Conservation (phyloP, 2,797 vertebrate species). For the Poliocrania exsul region DNA sequence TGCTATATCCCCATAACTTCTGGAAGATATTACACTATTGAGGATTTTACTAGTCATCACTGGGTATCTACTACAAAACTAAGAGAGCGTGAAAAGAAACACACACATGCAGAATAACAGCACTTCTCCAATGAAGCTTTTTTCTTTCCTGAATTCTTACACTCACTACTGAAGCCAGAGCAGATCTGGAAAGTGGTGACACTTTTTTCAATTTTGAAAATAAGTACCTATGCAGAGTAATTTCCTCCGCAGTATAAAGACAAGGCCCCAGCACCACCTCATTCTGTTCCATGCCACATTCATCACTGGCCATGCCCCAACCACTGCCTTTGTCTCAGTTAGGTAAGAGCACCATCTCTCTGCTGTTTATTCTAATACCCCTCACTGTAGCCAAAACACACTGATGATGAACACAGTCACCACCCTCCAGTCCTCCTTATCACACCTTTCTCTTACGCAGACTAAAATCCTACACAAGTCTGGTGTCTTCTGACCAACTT, state of each 20-base stretch:
- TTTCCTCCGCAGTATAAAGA: background rate
- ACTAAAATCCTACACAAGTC: background rate
- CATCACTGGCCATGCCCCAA: background rate
- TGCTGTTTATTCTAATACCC: background rate
- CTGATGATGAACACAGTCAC: background rate
- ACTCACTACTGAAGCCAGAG: background rate
- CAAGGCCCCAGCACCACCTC: background rate
- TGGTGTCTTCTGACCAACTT: background rate
- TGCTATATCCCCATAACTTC: background rate
- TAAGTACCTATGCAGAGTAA: background rate
- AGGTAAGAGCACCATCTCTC: background rate
- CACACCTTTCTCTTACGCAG: background rate
- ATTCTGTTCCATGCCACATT: background rate
- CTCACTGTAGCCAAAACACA: background rate
- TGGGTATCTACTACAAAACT: background rate
- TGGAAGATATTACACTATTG: slow-evolving; percentile 25
- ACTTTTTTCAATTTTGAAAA: background rate
- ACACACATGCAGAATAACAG: background rate
- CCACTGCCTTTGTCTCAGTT: background rate
- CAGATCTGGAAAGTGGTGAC: background rate
- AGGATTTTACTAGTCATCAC: slow-evolving; percentile 35
- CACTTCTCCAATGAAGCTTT: background rate
- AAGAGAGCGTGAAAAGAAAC: background rate
- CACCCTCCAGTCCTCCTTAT: background rate
- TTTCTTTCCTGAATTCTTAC: background rate